phyloP scores from a whole-genome alignment of 1,140 invertebrate species.

The Zaprionus inermis region DNA sequence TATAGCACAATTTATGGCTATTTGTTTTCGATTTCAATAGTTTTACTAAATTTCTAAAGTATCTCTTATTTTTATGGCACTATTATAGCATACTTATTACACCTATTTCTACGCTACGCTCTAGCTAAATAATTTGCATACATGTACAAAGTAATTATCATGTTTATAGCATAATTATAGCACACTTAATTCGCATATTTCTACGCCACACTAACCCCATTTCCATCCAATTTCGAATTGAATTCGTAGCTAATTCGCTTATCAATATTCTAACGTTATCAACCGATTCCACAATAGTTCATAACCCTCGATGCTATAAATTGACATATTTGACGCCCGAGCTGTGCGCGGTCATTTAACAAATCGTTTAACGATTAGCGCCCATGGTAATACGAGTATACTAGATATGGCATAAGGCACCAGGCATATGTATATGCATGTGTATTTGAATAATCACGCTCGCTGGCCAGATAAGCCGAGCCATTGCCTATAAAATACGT shows the following conservation, averaged over 20 bases:
- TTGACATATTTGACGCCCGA: constrained; percentile 22
- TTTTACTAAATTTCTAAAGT: no score
- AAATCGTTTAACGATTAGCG: constrained; percentile 24
- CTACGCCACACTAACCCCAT: neutral
- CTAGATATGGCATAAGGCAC: no score
- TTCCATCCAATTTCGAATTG: neutral
- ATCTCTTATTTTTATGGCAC: neutral
- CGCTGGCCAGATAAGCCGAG: constrained; percentile 16
- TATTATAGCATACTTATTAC: neutral
- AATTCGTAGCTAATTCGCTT: neutral
- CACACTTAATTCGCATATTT: neutral
- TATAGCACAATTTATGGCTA: no score
- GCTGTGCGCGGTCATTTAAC: constrained; percentile 11
- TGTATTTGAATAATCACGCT: neutral
- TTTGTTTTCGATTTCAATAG: no score
- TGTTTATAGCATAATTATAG: neutral
- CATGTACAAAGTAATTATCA: neutral
- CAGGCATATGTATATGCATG: neutral
- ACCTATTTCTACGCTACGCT: neutral
- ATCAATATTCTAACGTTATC: neutral
- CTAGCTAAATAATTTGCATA: no score
- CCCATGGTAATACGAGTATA: neutral
- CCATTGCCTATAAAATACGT: constrained; percentile 11
- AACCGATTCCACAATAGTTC: neutral
- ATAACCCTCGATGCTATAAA: constrained; percentile 1